Percentiles rank a stretch among this genome's conserved stretches.
Evolutionary conservation across 2,888 invertebrate species (phyloP).

Genomic region (Drosophila macrospina): DNA sequence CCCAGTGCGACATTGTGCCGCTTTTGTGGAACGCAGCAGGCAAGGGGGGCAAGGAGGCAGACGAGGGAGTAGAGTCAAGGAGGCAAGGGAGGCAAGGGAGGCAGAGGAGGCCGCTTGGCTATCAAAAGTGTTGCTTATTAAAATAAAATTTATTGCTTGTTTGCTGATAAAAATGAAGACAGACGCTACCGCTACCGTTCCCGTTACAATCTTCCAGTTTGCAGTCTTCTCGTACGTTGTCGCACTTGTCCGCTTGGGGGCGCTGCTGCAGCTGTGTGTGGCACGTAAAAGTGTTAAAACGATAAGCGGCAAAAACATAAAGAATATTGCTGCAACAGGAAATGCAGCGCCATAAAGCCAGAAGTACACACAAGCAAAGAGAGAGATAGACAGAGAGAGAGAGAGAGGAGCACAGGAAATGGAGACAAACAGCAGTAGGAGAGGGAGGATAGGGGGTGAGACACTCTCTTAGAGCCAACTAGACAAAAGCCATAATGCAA

Average conservation of each 20-base stretch:
- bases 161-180: constrained; percentile 78
- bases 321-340: constrained; percentile 56
- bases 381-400: not conserved
- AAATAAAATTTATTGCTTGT: constrained; percentile 81
- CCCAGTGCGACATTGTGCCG: constrained; percentile 21
- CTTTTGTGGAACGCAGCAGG: not conserved
- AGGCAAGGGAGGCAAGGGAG: not conserved
- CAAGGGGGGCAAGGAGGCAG: not conserved
- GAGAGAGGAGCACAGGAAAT: not conserved
- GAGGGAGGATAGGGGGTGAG: not conserved
- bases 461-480: constrained; percentile 7
- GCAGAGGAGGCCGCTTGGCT: constrained; percentile 37
- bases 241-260: constrained; percentile 14
- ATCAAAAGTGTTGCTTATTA: constrained; percentile 82
- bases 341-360: constrained; percentile 56
- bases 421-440: not conserved
- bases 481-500: constrained; percentile 56
- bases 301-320: constrained; percentile 68
- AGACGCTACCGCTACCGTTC: constrained; percentile 30
- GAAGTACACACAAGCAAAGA: constrained; percentile 10
- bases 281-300: constrained; percentile 76
- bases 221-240: not conserved
- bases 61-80: constrained; percentile 3
- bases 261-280: constrained; percentile 26
- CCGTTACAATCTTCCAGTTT: not conserved